Conservation (phyloP, 1,140 invertebrate species). For the Oreohelix idahoensis region DNA sequence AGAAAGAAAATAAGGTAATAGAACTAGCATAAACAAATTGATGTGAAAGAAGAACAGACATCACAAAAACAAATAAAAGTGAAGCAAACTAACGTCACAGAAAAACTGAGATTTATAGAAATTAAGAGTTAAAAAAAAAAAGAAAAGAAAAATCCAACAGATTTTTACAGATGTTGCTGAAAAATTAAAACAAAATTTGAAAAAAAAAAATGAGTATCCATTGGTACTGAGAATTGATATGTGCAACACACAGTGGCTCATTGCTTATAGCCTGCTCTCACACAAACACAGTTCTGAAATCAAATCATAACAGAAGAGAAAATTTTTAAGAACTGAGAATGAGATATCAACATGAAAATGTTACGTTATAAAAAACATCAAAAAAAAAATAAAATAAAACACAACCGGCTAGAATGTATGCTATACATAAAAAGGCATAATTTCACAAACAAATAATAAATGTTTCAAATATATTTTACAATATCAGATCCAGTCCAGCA, state of each 20-base stretch:
- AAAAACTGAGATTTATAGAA: no score
- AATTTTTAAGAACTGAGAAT: not conserved
- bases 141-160: no score
- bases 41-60: no score
- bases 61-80: no score
- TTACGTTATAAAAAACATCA: not conserved
- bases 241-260: not conserved
- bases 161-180: no score
- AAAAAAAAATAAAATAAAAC: not conserved
- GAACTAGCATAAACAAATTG: no score
- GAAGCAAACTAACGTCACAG: no score
- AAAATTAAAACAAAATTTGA: no score
- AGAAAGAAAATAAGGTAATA: no score
- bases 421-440: not conserved
- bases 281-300: not conserved
- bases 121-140: no score
- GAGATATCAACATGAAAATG: not conserved
- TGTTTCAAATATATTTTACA: not conserved
- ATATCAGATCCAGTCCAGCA: slow-evolving; percentile 27
- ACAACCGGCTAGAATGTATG: not conserved
- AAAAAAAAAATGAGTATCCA: slow-evolving; percentile 23
- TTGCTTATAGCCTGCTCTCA: not conserved
- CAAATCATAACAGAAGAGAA: not conserved
- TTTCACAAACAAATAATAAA: not conserved
- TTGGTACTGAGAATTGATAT: slow-evolving; percentile 26